Evolutionary conservation across 2,113 vertebrate species (phyloP), one percentile per base, ranked within the genome.

Genomic region (Neotoma lepida): DNA sequence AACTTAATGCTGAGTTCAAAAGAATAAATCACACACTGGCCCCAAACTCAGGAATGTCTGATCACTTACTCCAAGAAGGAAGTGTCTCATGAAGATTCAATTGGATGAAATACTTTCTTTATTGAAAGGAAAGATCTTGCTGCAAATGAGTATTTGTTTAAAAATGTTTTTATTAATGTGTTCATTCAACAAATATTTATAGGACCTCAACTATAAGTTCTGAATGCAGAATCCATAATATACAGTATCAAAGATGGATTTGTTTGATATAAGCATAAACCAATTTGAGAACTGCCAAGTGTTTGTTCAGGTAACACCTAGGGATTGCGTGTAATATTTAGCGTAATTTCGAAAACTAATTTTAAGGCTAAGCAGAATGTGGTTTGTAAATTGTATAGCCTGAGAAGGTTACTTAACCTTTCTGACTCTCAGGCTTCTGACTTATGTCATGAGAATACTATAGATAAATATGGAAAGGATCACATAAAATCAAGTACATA

Each of bases 161-260:
- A 61, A 86, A 92, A 92, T 71, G 76, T 54, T 86, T 95, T 68
- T 89, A 82, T 82, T 81, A 44, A 78, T 89, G 44, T 84, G 20
- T 89, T 87, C 61, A 44, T 85, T 97, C 56, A 68, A 30, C 84
- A 97, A 66, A 89, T 84, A 89, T 70, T 96, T 91, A 73, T 33
- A 74, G 15, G 58, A 24, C 22, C 61, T 66, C 54, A 81, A 13
- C 54, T 82, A 7, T 41, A 1, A 91, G 22, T 39, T 93, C 54
- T 94, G 85, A 92, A 78, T 28, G 64, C 35, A 88, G 20, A 93
- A 64, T 93, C 71, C 92, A 26, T 51, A 85, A 85, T 17, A 33
- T 46, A 54, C 3, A 91, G 77, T 88, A 88, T 22, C 39, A n/a
- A 28, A 80, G 6, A 86, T 17, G 66, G 51, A 54, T 84, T 95